Base-by-base conservation (phyloP, 2,888 invertebrate species). In the Limulus polyphemus region DNA sequence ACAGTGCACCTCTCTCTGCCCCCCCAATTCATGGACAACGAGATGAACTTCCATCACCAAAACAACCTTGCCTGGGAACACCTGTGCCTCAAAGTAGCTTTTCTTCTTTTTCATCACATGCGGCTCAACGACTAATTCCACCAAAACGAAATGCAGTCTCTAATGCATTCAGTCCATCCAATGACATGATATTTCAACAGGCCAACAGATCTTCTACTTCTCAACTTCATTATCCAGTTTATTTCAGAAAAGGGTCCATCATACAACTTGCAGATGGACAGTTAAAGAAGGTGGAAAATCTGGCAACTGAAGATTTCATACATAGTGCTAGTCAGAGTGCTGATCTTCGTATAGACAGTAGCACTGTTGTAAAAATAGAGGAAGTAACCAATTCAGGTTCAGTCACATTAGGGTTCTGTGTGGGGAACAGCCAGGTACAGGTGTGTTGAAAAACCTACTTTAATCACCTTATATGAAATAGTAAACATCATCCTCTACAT, bases 301-400 rank as follows among this genome's bases (percentile, higher is more conserved):
- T 93, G 83, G 81, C 86, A 65, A 90, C 90, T 0, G 89, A 91
- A 72, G 93, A 93, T 79, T 92, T 93, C 75, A 84, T 90, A 65
- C 82, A 83, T 76, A 88, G 89, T 71, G 90, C 91, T 0, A 84
- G 88, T 70, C 81, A 84, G 67, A 85, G 84, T 73, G 82, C 83
- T 0, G 85, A 86, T 70, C 81, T 90, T 64, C 82, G 86, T 71
- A 81, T 92, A 68, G 88, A 89, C 70, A 89, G 90, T 73, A 89
- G 90, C 74, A 90, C 89, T n/a, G 86, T 93, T 64, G 84, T 90
- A 58, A 83, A 85, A 74, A 86, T 92, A 55, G 84, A 85, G 68
- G 83, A 84, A 74, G 81, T 84, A 82, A 81, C 80, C 10, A 83
- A 85, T 62, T 81, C 82, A 17, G 74, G 74, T 16, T 58, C 65